These are phyloP conservation scores for Neofelis nebulosa DNA, from an alignment of 2,113 vertebrate species.

Conservation along the genomic window DNA sequence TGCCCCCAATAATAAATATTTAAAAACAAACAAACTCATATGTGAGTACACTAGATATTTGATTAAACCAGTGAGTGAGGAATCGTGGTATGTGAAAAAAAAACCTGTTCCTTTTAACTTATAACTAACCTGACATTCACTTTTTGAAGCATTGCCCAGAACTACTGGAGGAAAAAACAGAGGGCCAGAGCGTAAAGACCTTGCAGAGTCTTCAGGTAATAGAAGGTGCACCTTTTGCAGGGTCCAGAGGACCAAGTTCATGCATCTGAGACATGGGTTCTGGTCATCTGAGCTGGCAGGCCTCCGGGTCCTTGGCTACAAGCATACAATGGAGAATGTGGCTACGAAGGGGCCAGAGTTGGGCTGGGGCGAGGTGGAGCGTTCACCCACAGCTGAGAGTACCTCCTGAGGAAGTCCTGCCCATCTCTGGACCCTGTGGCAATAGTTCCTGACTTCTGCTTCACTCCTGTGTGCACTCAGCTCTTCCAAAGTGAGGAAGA, in stretches of 20 bases:
- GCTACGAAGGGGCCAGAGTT: neutral
- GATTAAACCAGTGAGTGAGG: neutral
- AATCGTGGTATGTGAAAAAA: neutral
- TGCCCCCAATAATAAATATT: no score
- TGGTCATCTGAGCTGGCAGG: neutral
- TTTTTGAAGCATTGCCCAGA: neutral
- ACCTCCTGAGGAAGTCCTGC: neutral
- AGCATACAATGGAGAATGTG: neutral
- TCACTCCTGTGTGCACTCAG: neutral
- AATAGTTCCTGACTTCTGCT: neutral
- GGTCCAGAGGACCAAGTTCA: neutral
- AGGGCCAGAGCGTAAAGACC: neutral
- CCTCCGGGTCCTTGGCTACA: neutral
- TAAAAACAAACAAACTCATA: neutral
- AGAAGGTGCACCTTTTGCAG: neutral
- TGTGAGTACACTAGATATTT: neutral
- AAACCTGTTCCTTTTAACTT: neutral
- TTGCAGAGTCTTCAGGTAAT: neutral
- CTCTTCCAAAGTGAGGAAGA: neutral
- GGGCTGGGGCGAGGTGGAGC: neutral
- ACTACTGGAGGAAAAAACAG: neutral
- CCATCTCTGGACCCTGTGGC: neutral
- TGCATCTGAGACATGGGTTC: neutral
- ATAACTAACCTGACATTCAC: neutral
- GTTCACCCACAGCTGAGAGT: neutral